A percentile compares a stretch with the other conserved stretches of the same genome.
Evolutionary conservation across 1,140 invertebrate species (phyloP).

Genomic region (Drosophila athabasca): DNA sequence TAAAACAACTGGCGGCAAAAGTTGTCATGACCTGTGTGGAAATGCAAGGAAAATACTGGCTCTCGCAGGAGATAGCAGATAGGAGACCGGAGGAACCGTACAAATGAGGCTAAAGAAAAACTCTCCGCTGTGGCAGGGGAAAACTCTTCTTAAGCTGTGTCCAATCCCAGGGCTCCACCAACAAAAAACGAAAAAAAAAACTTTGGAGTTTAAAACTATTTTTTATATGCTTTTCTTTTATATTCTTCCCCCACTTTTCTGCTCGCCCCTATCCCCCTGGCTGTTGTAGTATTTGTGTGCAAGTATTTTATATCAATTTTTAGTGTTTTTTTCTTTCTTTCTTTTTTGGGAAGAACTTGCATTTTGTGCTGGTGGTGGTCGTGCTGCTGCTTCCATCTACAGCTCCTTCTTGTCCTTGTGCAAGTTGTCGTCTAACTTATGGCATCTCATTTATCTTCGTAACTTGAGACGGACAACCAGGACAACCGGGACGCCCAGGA

Average conservation of each 20-base stretch:
- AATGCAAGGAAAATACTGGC: neutral
- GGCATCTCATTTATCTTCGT: slow-evolving; percentile 81
- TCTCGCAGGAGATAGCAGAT: neutral
- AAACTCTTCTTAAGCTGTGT: slow-evolving; percentile 33
- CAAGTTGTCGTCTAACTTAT: slow-evolving; percentile 80
- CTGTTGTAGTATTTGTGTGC: slow-evolving; percentile 15
- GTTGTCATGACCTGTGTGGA: slow-evolving; percentile 11
- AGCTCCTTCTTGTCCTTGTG: slow-evolving; percentile 26
- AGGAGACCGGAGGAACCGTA: slow-evolving; percentile 25
- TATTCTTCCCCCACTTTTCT: slow-evolving; percentile 13
- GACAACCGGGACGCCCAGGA: neutral
- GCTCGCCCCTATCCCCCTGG: neutral
- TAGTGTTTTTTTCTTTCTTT: slow-evolving; percentile 33
- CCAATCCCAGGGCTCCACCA: no score
- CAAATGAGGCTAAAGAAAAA: slow-evolving; percentile 43
- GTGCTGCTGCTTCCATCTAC: no score
- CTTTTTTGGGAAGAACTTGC: slow-evolving; percentile 32
- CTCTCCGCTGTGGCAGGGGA: slow-evolving; percentile 41
- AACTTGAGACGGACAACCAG: slow-evolving; percentile 38
- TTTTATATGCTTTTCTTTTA: slow-evolving; percentile 33
- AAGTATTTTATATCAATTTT: slow-evolving; percentile 68
- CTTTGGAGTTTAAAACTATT: slow-evolving; percentile 60
- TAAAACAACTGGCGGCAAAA: slow-evolving; percentile 55
- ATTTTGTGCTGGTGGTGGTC: no score
- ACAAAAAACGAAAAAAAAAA: neutral